Evolutionary conservation across 2,113 vertebrate species (phyloP).

Genomic region (cat (Felis catus)): DNA sequence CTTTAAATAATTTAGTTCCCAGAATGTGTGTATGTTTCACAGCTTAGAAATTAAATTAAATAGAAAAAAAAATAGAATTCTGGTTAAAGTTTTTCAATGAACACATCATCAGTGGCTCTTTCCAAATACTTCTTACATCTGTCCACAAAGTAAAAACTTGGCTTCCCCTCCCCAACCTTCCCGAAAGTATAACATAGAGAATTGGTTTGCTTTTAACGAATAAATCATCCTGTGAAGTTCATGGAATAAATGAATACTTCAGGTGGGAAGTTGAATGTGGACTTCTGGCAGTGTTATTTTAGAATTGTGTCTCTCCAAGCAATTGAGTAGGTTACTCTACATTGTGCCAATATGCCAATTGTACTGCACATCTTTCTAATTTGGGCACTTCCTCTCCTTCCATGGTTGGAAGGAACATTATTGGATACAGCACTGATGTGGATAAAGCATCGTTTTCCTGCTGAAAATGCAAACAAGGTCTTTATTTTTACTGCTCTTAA

Average conservation of each 20-base stretch:
- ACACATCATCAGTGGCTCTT: constrained; percentile 6
- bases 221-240: constrained; percentile 19
- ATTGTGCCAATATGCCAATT: constrained; percentile 75
- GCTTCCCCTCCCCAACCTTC: neutral
- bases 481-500: constrained; percentile 57
- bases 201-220: constrained; percentile 21
- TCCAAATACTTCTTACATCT: constrained; percentile 28
- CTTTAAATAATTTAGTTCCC: constrained; percentile 57
- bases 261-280: constrained; percentile 20
- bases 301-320: constrained; percentile 62
- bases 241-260: constrained; percentile 60
- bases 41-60: constrained; percentile 25
- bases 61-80: neutral
- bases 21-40: neutral
- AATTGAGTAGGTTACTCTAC: constrained; percentile 73
- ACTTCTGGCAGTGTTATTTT: constrained; percentile 57
- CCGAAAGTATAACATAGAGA: neutral
- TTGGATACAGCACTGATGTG: neutral
- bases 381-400: constrained; percentile 64
- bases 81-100: constrained; percentile 15
- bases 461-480: constrained; percentile 65
- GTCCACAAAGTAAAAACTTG: constrained; percentile 10
- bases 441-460: constrained; percentile 68
- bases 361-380: constrained; percentile 70
- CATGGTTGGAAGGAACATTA: constrained; percentile 47